Base-by-base conservation (phyloP, 2,113 vertebrate genomes). In the Apeltes quadracus region DNA sequence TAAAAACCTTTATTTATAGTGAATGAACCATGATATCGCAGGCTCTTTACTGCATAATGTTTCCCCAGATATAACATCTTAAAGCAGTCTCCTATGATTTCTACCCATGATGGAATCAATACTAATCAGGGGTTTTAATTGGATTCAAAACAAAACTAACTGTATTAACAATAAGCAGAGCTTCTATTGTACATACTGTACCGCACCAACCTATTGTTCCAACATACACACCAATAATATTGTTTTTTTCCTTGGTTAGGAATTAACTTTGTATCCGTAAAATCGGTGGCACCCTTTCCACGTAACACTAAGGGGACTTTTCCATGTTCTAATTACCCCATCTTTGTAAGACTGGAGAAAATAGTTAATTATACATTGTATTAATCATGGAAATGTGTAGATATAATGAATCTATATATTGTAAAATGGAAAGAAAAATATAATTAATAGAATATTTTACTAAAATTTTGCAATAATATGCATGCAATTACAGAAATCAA, bases 391-490 rank as follows among this genome's bases (percentile, higher is more conserved):
- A 79, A 82, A 84, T 73, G 61, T 84, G 64, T 88, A 85, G 67
- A 86, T 89, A 75, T 73, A 72, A 79, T 68, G 70, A 86, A 70
- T 85, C 63, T 69, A 85, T 88, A 84, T 86, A 85, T 85, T 89
- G 76, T 87, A 86, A 81, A 81, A 88, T 88, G 70, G 85, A 83
- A 84, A 39, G 13, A 51, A 23, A 51, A 54, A 54, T 75, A 87
- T 80, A 79, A 82, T 55, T 86, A 88, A 89, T 74, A 57, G 70
- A 76, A 87, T 89, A 89, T 90, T 88, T 90, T 86, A 81, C 83
- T 84, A 84, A 81, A 87, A 90, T 87, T 89, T 84, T 83, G 83
- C 69, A 76, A 80, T 83, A 20, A 88, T 87, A 87, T 87, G 91
- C 87, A 91, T 90, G 86, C 65, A 58, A 51, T 56, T 76, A 65